Evolutionary conservation across 2,113 vertebrate genomes (phyloP).

Genomic region (Engraulis encrasicolus): DNA sequence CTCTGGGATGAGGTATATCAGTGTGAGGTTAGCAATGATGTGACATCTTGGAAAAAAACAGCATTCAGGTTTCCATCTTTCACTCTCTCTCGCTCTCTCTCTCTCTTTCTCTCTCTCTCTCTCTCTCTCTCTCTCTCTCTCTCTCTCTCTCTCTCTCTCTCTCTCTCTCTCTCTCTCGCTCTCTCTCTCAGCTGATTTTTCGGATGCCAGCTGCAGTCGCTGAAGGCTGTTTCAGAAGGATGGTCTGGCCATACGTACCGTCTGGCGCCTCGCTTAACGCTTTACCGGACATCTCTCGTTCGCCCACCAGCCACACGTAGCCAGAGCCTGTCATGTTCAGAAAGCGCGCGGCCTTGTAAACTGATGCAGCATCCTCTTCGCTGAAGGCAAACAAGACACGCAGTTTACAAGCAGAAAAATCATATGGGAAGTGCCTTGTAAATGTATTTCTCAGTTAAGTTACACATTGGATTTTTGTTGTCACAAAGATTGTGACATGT

Average conservation of each 20-base stretch:
- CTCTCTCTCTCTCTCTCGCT: no score
- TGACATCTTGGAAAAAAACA: no score
- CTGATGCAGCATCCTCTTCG: constrained; percentile 91
- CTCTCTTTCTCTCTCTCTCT: no score
- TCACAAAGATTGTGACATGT: no score
- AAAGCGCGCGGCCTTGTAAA: constrained; percentile 91
- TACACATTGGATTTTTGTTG: no score
- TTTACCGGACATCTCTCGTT: constrained; percentile 94
- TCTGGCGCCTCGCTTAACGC: constrained; percentile 94
- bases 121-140: no score
- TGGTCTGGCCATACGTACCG: constrained; percentile 73
- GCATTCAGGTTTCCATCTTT: not conserved
- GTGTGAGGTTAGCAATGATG: not conserved
- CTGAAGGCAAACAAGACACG: constrained; percentile 70
- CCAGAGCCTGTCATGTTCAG: constrained; percentile 97
- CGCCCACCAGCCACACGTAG: constrained; percentile 97
- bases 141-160: no score
- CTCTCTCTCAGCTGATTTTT: constrained; percentile 44
- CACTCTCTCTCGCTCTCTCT: no score
- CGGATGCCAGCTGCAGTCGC: not conserved
- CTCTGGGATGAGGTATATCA: not conserved
- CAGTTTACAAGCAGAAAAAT: no score
- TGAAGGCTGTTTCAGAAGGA: constrained; percentile 7
- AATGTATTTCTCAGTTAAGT: no score
- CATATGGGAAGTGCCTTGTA: no score